Conservation (phyloP, 2,113 vertebrate species). For the Atrichornis clamosus region DNA sequence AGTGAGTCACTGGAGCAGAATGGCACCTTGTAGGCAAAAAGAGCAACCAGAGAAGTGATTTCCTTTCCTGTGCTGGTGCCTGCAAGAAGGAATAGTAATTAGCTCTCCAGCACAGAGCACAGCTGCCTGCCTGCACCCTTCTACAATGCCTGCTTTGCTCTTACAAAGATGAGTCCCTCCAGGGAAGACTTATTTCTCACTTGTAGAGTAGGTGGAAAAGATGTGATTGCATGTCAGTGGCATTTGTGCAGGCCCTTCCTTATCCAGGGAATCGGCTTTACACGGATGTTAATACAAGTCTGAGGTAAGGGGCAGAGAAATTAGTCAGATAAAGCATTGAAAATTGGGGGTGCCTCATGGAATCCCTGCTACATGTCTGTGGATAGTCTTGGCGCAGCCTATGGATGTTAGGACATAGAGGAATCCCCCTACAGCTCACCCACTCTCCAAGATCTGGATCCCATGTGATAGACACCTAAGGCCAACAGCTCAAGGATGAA, state of each 20-base stretch:
- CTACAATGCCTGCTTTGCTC: neutral
- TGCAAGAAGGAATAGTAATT: constrained; percentile 44
- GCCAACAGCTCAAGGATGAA: neutral
- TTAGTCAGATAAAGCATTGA: neutral
- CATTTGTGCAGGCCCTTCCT: neutral
- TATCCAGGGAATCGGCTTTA: neutral
- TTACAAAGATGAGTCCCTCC: neutral
- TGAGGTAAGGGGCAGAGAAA: neutral
- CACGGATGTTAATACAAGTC: neutral
- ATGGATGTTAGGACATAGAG: neutral
- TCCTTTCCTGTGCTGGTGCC: neutral
- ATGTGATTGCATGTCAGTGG: neutral
- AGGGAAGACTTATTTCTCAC: neutral
- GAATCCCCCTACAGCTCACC: neutral
- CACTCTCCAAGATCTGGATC: neutral
- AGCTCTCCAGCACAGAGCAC: neutral
- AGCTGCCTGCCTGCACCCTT: constrained; percentile 5
- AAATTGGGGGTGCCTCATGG: neutral
- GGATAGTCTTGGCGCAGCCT: neutral
- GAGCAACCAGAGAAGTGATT: constrained; percentile 4
- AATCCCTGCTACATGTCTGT: neutral
- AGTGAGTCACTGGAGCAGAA: constrained; percentile 33
- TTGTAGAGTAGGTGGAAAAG: neutral
- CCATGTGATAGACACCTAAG: neutral
- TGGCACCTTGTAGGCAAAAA: constrained; percentile 23